A percentile compares a stretch with the other conserved stretches of the same genome.
Evolutionary conservation across 2,888 invertebrate genomes (phyloP).

Genomic region (Pristionchus entomophagus): DNA sequence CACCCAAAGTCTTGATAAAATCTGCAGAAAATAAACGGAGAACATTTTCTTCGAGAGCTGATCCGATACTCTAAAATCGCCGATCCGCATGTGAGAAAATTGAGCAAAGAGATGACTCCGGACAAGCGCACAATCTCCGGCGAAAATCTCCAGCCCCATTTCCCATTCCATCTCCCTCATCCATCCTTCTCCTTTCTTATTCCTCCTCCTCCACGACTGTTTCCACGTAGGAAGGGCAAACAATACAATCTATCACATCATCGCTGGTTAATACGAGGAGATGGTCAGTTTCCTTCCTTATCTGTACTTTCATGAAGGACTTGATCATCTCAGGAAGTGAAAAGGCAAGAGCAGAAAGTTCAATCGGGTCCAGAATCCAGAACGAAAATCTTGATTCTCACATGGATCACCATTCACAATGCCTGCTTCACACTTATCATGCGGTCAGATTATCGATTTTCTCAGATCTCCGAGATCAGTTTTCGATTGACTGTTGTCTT

Average conservation of each 20-base stretch:
- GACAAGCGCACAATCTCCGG: background rate
- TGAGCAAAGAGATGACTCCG: background rate
- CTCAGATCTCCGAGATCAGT: background rate
- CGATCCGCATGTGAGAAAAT: no score
- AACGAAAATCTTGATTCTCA: background rate
- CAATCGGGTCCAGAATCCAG: background rate
- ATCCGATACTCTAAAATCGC: no score
- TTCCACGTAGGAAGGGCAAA: background rate
- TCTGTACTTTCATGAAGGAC: no score
- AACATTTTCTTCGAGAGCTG: no score
- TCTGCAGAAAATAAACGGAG: no score
- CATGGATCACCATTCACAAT: conserved; percentile 7
- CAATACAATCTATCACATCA: no score
- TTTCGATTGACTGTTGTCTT: background rate
- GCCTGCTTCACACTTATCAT: conserved; percentile 2
- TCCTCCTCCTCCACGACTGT: background rate
- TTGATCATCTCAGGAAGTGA: no score
- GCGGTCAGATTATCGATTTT: background rate
- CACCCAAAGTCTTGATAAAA: no score
- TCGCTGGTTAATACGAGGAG: background rate
- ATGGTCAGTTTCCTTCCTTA: background rate
- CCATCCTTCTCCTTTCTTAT: background rate
- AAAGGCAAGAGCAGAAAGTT: background rate
- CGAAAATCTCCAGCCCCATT: conserved; percentile 1
- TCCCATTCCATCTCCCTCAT: background rate